phyloP scores from a whole-genome alignment of 2,113 vertebrate genomes.

The Platycercus adscitus region DNA sequence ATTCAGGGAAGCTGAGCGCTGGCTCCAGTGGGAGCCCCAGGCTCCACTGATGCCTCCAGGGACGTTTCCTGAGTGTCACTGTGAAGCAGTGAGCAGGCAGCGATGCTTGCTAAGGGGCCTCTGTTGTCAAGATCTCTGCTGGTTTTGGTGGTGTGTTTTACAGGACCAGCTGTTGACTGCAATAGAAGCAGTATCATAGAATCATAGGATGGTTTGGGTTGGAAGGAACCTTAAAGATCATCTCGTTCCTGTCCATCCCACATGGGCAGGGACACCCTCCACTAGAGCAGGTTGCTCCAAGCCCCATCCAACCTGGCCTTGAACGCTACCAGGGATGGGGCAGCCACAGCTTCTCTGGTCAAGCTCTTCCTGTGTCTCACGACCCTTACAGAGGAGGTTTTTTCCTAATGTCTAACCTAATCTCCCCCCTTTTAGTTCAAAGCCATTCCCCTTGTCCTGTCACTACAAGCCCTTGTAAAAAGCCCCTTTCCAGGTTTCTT shows the following conservation, averaged over 20 bases:
- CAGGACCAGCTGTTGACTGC: not conserved
- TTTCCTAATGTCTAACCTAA: not conserved
- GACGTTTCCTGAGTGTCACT: not conserved
- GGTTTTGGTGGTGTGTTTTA: not conserved
- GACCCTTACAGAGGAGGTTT: not conserved
- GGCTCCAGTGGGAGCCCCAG: not conserved
- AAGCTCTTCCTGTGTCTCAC: not conserved
- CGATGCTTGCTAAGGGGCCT: not conserved
- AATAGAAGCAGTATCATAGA: not conserved
- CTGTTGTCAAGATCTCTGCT: not conserved
- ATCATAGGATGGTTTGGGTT: not conserved
- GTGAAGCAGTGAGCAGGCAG: not conserved
- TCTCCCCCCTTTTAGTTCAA: not conserved
- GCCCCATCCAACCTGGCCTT: not conserved
- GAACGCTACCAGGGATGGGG: not conserved
- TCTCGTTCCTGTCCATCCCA: not conserved
- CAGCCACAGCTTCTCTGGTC: not conserved
- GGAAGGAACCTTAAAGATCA: not conserved
- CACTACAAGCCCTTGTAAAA: not conserved
- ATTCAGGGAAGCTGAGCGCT: accelerated
- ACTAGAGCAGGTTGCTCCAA: not conserved
- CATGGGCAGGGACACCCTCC: not conserved
- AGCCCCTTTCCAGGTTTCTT: not conserved
- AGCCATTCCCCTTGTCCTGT: not conserved
- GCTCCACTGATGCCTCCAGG: not conserved